Percentiles rank a stretch among this genome's conserved stretches.
Conservation (phyloP, 2,113 vertebrate species). For the Girardinichthys multiradiatus region DNA sequence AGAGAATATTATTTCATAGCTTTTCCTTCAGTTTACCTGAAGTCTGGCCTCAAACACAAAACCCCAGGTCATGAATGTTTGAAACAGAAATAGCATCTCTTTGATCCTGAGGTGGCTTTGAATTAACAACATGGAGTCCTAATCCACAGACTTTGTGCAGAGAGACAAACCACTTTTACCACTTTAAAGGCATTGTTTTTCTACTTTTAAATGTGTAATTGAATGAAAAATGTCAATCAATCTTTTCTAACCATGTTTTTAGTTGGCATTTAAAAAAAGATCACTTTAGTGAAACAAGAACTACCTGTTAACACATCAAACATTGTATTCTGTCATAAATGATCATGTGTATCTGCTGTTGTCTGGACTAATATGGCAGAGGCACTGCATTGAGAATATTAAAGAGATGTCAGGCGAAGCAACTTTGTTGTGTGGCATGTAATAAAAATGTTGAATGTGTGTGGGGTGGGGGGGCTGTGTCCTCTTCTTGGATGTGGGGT, state of each 20-base stretch:
- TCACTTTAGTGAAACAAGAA: background rate
- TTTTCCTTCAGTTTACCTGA: constrained; percentile 8
- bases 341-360: background rate
- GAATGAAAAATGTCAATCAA: too few species aligned
- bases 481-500: too few species aligned
- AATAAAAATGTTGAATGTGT: constrained; percentile 51
- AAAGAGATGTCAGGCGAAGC: background rate
- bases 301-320: background rate
- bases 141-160: background rate
- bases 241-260: too few species aligned
- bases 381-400: background rate
- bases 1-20: background rate
- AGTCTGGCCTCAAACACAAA: constrained; percentile 3
- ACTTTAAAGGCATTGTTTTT: background rate
- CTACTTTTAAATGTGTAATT: too few species aligned
- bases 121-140: background rate
- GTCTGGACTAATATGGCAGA: background rate
- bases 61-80: background rate
- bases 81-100: constrained; percentile 15
- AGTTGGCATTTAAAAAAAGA: too few species aligned
- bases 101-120: constrained; percentile 11
- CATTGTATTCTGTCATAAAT: background rate
- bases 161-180: background rate
- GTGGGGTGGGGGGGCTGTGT: too few species aligned
- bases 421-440: constrained; percentile 1